Base-by-base conservation (phyloP, 2,797 vertebrate genomes). In the Benthosema pterotum region DNA sequence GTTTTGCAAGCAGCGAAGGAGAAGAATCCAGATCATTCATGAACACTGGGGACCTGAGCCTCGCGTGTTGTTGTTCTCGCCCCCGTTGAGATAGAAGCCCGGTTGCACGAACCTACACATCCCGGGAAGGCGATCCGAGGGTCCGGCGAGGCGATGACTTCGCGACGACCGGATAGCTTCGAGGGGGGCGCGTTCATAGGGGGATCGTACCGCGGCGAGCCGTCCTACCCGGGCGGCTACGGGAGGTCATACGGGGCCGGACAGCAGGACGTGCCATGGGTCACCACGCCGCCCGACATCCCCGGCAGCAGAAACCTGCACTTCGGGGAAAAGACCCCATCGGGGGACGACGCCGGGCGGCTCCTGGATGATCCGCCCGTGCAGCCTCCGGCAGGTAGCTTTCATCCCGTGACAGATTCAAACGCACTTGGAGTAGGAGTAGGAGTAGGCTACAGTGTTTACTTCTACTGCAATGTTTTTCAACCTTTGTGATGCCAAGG, bases 301-400 rank as follows among this genome's bases (percentile, higher is more conserved):
- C 96, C 97, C 2, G 95, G 95, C 14, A 96, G 95, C 91, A 94
- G 97, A 66, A 97, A 97, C 83, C 89, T 96, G 79, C 93, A 98
- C 80, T 92, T 91, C 83, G 93, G 88, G 2, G 95, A 96, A 66
- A 92, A 93, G 70, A 95, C 92, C 11, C 95, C 95, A 0, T 88
- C 93, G 1, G 91, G 81, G 18, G 93, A 86, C 3, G 83, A 85
- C 11, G 11, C 13, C 74, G 2, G 42, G 13, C 42, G 52, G 46
- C 80, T 56, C 75, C 62, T n/a, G 54, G 67, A 22, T 83, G 19
- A 38, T 38, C 32, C 32, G 32, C 79, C 42, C 75, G 51, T 25
- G 64, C 52, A 38, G 32, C 74, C 80, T 64, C 74, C 83, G 42
- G 70, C 83, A 65, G 7, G 1, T 13, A 55, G 7, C 7, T 8